Evolutionary conservation across 2,797 vertebrate species (phyloP), one percentile per base, ranked within the genome.

Genomic region (Sandelia bainsii): DNA sequence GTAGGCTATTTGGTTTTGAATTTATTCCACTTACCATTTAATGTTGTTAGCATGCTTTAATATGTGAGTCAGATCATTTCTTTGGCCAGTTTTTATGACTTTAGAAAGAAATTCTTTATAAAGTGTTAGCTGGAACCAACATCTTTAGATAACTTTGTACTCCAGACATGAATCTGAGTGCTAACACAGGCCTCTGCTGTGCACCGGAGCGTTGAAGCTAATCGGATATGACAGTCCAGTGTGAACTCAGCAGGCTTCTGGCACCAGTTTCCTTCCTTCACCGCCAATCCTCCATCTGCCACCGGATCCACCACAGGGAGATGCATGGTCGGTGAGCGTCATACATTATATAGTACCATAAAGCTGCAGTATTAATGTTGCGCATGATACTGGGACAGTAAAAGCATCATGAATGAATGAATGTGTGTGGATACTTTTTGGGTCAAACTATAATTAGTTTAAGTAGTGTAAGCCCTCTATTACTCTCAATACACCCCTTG

Each of bases 251-350:
- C 90, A 69, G 91, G 92, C 3, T 81, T 53, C 87, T 93, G 93
- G 91, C 92, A 44, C 32, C 2, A 11, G 45, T 48, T 62, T 29
- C n/a, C 23, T 34, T 20, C 46, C 20, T 51, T 32, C 29, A 3
- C 72, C 61, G 81, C 82, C 87, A 79, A 62, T 49, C 48, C 37
- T 79, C 94, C 94, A 94, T 94, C 92, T 94, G 93, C 77, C 74
- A 61, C 90, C 91, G 81, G 90, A 93, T 85, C 63, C 87, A 78
- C 82, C 13, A 52, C 81, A 19, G 78, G 23, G 88, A 62, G 42
- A 32, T 6, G 14, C 65, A 27, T 0, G 8, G 45, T 27, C 12
- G 6, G 53, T 37, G 45, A 54, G 50, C 32, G 52, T 58, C 80
- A 69, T 12, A 48, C n/a, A 12, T 12, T 46, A 48, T 11, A 48